phyloP scores from a whole-genome alignment of 2,113 vertebrate species.

The Cynopterus brachyotis region DNA sequence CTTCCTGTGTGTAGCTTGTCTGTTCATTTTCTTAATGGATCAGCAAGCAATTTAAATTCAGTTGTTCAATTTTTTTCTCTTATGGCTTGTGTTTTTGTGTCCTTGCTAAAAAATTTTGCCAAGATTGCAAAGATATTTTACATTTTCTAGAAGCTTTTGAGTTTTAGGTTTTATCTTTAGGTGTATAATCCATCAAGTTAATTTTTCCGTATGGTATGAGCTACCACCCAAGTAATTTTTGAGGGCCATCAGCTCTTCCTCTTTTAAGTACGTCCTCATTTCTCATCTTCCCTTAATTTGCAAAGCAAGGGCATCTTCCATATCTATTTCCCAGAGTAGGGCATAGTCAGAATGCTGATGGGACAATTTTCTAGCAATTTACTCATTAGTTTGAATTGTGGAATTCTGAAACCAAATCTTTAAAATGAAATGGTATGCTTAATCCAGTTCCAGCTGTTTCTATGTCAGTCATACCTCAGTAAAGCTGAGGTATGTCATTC shows the following conservation, averaged over 20 bases:
- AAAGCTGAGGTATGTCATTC: background rate
- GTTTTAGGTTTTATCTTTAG: background rate
- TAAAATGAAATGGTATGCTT: background rate
- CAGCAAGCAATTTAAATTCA: background rate
- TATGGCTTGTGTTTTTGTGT: background rate
- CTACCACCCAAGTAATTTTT: background rate
- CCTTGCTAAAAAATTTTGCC: background rate
- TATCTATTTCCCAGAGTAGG: constrained; percentile 26
- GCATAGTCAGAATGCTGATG: background rate
- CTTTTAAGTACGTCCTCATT: background rate
- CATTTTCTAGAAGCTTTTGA: background rate
- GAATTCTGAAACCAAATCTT: background rate
- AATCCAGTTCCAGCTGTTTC: background rate
- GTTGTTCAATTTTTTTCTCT: constrained; percentile 19
- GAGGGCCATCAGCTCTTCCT: background rate
- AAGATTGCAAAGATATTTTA: background rate
- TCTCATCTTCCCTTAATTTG: background rate
- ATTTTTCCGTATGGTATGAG: background rate
- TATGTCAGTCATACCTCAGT: background rate
- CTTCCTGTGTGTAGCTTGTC: background rate
- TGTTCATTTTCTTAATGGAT: constrained; percentile 10
- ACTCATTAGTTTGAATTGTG: background rate
- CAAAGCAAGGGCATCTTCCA: background rate
- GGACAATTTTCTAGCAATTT: background rate
- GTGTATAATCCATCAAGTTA: background rate